phyloP scores from a whole-genome alignment of 2,113 vertebrate genomes.

The Lipophrys pholis region DNA sequence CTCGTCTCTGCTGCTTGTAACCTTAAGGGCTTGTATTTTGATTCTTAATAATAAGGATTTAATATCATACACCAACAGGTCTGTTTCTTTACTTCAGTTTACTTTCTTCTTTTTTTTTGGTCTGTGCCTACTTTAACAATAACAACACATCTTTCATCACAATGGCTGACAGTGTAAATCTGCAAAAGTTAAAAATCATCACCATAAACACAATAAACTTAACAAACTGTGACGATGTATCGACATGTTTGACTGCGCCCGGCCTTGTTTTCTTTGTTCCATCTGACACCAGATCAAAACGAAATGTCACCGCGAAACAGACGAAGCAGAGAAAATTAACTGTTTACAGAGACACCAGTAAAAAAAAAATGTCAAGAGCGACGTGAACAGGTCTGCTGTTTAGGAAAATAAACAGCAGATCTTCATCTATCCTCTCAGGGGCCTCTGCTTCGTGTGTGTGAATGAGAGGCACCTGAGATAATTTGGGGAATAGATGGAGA shows the following conservation, averaged over 20 bases:
- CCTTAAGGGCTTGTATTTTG: too few species aligned
- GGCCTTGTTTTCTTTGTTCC: slow-evolving; percentile 1
- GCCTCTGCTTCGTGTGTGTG: slow-evolving; percentile 3
- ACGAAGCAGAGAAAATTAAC: slow-evolving; percentile 16
- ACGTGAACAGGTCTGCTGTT: slow-evolving; percentile 16
- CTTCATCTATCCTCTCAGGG: background rate
- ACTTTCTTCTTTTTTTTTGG: too few species aligned
- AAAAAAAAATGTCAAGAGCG: slow-evolving; percentile 21
- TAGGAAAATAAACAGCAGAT: slow-evolving; percentile 18
- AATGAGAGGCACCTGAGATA: slow-evolving; percentile 44
- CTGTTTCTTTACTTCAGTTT: too few species aligned
- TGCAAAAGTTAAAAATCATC: too few species aligned
- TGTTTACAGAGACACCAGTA: background rate
- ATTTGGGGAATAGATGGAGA: slow-evolving; percentile 57
- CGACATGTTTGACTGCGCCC: background rate
- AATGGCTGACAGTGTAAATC: too few species aligned
- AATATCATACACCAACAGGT: too few species aligned
- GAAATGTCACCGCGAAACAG: slow-evolving; percentile 32
- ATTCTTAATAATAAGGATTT: too few species aligned
- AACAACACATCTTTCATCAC: too few species aligned
- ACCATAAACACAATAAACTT: slow-evolving; percentile 5
- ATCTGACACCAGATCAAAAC: slow-evolving; percentile 4
- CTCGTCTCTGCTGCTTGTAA: too few species aligned
- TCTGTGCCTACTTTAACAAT: too few species aligned
- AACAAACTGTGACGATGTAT: slow-evolving; percentile 2